phyloP scores from a whole-genome alignment of 2,888 invertebrate genomes.

The Tuta absoluta region DNA sequence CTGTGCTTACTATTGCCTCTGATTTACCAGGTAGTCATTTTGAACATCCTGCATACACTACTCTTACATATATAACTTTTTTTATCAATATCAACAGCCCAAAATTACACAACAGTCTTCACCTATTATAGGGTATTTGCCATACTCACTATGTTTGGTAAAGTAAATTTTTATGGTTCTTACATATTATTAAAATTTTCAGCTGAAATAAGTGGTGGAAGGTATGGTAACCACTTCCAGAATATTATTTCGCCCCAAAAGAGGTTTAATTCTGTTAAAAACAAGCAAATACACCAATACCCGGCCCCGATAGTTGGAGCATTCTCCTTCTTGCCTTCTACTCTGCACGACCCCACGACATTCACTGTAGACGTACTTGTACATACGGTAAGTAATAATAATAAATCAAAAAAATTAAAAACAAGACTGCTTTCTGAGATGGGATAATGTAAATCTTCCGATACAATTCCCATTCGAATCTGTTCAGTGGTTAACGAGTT shows the following conservation, averaged over 20 bases:
- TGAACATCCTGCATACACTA: neutral
- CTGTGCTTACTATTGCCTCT: conserved; percentile 46
- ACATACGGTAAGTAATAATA: conserved; percentile 56
- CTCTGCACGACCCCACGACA: conserved; percentile 57
- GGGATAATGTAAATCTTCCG: too few relatives aligned
- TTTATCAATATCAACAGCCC: too few relatives aligned
- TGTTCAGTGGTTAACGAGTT: too few relatives aligned
- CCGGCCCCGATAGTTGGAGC: conserved; percentile 25
- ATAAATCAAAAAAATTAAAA: neutral
- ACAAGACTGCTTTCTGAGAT: too few relatives aligned
- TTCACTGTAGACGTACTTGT: conserved; percentile 63
- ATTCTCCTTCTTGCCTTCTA: conserved; percentile 45
- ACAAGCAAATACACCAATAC: conserved; percentile 32
- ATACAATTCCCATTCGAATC: too few relatives aligned
- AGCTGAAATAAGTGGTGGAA: conserved; percentile 34
- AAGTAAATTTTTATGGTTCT: neutral
- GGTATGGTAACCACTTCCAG: conserved; percentile 38
- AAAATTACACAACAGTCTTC: too few relatives aligned
- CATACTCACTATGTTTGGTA: neutral
- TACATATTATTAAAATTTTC: neutral
- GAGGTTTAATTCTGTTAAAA: conserved; percentile 19
- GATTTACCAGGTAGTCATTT: conserved; percentile 45
- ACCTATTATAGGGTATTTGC: neutral
- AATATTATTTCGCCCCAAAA: conserved; percentile 42
- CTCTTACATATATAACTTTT: too few relatives aligned